A percentile compares a stretch with the other conserved stretches of the same genome.
Conservation (phyloP, 2,888 invertebrate genomes). For the Cryptophagus acutangulus region DNA sequence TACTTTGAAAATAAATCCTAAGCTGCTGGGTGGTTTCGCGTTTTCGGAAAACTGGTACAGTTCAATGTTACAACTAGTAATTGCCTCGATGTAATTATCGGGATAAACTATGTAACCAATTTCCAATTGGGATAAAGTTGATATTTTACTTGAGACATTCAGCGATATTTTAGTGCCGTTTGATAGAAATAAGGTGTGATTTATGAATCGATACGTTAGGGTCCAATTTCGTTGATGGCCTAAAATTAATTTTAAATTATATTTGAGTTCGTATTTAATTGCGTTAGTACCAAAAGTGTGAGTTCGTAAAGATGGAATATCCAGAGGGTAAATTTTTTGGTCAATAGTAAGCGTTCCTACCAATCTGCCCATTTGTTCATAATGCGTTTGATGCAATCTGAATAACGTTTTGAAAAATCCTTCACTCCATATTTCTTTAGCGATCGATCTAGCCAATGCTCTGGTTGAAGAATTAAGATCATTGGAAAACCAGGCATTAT, state of each 20-base stretch:
- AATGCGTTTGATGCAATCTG: constrained; percentile 74
- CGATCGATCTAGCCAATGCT: constrained; percentile 66
- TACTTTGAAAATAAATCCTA: constrained; percentile 37
- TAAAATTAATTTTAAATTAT: constrained; percentile 29
- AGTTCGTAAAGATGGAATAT: constrained; percentile 68
- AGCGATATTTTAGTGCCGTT: constrained; percentile 65
- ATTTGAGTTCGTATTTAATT: background rate
- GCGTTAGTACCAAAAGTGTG: constrained; percentile 64
- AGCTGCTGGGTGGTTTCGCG: constrained; percentile 54
- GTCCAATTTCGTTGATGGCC: constrained; percentile 70
- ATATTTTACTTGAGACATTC: constrained; percentile 73
- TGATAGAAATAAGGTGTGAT: constrained; percentile 70
- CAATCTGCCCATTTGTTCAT: constrained; percentile 73
- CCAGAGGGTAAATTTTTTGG: constrained; percentile 45
- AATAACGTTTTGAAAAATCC: constrained; percentile 59
- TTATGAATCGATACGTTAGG: constrained; percentile 70
- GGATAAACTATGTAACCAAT: constrained; percentile 58
- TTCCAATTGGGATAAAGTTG: constrained; percentile 60
- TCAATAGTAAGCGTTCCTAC: constrained; percentile 58
- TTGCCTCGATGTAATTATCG: constrained; percentile 48
- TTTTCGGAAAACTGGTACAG: constrained; percentile 66
- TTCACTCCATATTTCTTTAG: constrained; percentile 68
- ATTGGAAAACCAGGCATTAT: constrained; percentile 64
- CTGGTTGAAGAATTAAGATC: constrained; percentile 65
- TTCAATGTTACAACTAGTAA: constrained; percentile 59